phyloP scores from a whole-genome alignment of 2,888 invertebrate genomes.

The Agrilus cyanescens region DNA sequence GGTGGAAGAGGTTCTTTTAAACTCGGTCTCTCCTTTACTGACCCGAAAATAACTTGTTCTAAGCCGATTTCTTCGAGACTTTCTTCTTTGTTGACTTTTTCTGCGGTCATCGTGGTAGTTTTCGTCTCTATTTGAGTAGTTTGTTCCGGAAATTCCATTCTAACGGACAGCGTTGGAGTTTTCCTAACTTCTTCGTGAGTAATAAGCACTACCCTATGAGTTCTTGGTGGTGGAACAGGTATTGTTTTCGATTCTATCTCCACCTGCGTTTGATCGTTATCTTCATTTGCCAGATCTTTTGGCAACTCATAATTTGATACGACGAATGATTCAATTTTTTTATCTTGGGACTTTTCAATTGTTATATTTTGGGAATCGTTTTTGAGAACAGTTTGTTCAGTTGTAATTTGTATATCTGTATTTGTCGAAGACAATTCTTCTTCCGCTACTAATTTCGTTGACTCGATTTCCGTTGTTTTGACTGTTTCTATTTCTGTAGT shows the following conservation, averaged over 20 bases:
- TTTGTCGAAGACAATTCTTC: no score
- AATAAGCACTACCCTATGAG: slow-evolving; percentile 49
- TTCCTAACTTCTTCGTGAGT: slow-evolving; percentile 61
- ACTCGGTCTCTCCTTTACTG: slow-evolving; percentile 43
- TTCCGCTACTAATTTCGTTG: no score
- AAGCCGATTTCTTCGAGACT: slow-evolving; percentile 22
- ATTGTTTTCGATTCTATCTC: not conserved
- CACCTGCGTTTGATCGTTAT: no score
- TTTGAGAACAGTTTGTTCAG: no score
- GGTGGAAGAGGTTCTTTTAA: slow-evolving; percentile 8
- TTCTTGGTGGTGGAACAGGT: slow-evolving; percentile 23
- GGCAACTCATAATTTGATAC: no score
- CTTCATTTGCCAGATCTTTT: no score
- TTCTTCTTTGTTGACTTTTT: not conserved
- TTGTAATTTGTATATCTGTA: no score
- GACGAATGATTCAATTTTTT: no score
- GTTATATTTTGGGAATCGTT: no score
- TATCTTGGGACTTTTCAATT: no score
- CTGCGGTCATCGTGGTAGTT: not conserved
- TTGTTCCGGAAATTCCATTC: slow-evolving; percentile 43
- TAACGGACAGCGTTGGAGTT: slow-evolving; percentile 52
- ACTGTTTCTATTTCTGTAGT: no score
- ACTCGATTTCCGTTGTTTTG: no score
- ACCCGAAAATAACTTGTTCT: slow-evolving; percentile 51
- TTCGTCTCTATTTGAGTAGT: not conserved